phyloP scores from a whole-genome alignment of 2,888 invertebrate genomes.

The Xestia rhomboidea region DNA sequence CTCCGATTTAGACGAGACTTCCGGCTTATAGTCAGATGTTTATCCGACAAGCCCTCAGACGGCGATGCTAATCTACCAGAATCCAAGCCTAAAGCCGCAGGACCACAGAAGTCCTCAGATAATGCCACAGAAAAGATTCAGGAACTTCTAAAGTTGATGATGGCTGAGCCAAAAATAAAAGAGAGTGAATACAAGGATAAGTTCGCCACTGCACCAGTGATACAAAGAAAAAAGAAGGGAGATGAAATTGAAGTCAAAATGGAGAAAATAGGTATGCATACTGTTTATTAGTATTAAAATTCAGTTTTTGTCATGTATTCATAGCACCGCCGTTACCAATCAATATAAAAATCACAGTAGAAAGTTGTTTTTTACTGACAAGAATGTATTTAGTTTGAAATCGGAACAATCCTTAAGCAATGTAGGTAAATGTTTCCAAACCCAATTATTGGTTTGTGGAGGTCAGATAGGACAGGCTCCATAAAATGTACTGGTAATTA shows the following conservation, averaged over 20 bases:
- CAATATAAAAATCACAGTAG: background rate
- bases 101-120: constrained; percentile 67
- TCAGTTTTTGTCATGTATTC: background rate
- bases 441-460: background rate
- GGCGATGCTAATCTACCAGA: constrained; percentile 76
- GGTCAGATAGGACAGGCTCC: background rate
- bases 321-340: background rate
- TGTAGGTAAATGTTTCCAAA: background rate
- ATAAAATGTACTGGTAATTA: background rate
- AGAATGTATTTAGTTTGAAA: background rate
- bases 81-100: constrained; percentile 63
- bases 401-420: background rate
- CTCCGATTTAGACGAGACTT: constrained; percentile 74
- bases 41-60: constrained; percentile 80
- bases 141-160: constrained; percentile 84
- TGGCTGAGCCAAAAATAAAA: constrained; percentile 82
- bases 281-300: background rate
- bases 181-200: constrained; percentile 82
- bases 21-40: constrained; percentile 74
- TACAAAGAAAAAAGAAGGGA: constrained; percentile 72
- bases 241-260: constrained; percentile 80
- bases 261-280: constrained; percentile 81
- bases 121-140: constrained; percentile 85
- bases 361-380: background rate
- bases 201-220: constrained; percentile 82